Evolutionary conservation across 1,140 invertebrate species (phyloP).

Genomic region (Bombus turneri): DNA sequence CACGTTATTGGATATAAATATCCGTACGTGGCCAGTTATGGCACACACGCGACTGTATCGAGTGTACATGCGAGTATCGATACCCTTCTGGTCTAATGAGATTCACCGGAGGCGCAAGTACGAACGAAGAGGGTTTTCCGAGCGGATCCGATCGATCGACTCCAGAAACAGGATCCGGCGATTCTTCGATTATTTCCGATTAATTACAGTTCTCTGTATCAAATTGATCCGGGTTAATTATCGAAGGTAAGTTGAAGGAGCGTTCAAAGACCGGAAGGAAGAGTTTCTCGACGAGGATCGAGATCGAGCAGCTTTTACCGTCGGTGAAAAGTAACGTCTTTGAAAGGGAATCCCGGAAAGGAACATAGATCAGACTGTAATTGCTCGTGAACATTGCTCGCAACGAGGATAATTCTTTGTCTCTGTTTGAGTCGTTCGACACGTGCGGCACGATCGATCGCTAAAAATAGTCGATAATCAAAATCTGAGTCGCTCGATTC

Average conservation of each 20-base stretch:
- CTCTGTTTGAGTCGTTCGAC: not conserved
- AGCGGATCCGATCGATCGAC: constrained; percentile 1
- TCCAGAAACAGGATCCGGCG: not conserved
- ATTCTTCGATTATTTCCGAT: not conserved
- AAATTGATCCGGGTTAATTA: not conserved
- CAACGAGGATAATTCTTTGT: not conserved
- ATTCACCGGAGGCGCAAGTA: constrained; percentile 30
- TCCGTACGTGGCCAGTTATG: constrained; percentile 26
- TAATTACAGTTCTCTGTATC: not conserved
- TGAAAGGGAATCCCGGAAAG: not conserved
- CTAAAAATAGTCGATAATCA: not conserved
- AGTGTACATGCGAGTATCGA: constrained; percentile 24
- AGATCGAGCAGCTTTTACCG: not conserved
- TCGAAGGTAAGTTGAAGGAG: not conserved
- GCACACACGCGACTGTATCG: constrained; percentile 14
- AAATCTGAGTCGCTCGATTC: not conserved
- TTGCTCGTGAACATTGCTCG: too few relatives aligned
- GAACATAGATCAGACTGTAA: too few relatives aligned
- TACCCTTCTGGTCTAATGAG: constrained; percentile 46
- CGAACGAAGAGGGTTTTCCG: constrained; percentile 22
- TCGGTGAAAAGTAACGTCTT: not conserved
- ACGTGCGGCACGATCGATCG: not conserved
- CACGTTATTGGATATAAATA: constrained; percentile 30
- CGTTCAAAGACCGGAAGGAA: not conserved
- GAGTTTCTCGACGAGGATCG: not conserved